These are phyloP conservation scores for Sylvilagus bachmani DNA, from an alignment of 2,113 vertebrate genomes.

Conservation along the genomic window DNA sequence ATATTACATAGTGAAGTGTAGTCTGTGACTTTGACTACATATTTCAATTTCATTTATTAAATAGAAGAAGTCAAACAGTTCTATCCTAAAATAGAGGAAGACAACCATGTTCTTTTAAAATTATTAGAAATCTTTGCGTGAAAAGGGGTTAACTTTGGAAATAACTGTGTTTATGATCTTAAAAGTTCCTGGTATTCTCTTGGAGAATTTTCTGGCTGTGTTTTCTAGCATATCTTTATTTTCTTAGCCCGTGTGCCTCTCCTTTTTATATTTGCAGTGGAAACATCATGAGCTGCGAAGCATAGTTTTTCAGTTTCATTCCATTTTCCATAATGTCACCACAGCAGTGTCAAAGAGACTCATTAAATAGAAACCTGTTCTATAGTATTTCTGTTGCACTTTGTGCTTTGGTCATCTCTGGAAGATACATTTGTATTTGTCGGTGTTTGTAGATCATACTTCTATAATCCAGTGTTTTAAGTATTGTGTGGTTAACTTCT, in stretches of 20 bases:
- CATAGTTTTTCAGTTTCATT: conserved; percentile 49
- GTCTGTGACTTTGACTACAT: neutral
- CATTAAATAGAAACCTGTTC: conserved; percentile 3
- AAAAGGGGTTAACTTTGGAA: conserved; percentile 62
- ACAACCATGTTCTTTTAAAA: neutral
- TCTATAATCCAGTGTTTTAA: neutral
- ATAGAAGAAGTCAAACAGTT: neutral
- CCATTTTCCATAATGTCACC: conserved; percentile 49
- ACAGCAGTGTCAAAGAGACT: conserved; percentile 42
- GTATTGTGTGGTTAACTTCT: neutral
- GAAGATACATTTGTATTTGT: neutral
- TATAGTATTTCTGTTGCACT: neutral
- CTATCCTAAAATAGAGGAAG: neutral
- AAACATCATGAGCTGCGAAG: conserved; percentile 75
- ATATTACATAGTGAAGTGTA: neutral
- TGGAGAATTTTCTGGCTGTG: conserved; percentile 81
- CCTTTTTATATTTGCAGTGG: conserved; percentile 74
- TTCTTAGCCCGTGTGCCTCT: conserved; percentile 73
- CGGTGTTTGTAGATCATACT: neutral
- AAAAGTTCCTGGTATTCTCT: conserved; percentile 79
- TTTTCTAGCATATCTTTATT: conserved; percentile 82
- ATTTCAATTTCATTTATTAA: conserved; percentile 31
- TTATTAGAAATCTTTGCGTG: conserved; percentile 30
- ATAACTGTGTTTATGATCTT: conserved; percentile 76
- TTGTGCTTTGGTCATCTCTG: neutral